phyloP scores from a whole-genome alignment of 2,113 vertebrate genomes.

The Anhinga rufa region DNA sequence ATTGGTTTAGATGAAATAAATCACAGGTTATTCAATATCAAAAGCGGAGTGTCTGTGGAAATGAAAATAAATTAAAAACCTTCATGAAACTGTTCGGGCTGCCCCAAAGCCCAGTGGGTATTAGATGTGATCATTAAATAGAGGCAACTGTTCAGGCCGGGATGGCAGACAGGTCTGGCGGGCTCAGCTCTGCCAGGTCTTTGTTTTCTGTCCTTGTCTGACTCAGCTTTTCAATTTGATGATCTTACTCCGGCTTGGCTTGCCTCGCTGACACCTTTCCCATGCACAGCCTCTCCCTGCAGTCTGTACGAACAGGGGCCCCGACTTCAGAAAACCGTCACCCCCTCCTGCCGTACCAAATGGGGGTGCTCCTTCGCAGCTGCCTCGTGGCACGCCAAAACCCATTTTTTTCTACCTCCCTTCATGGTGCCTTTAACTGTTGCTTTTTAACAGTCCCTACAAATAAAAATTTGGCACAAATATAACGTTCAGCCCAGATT shows the following conservation, averaged over 20 bases:
- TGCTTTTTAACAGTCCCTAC: not conserved
- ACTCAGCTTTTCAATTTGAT: conserved; percentile 25
- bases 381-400: not conserved
- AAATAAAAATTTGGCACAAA: not conserved
- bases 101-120: not conserved
- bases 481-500: not conserved
- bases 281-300: not conserved
- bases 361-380: not conserved
- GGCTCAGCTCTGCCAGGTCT: conserved; percentile 16
- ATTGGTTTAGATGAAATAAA: not conserved
- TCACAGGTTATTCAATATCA: conserved; percentile 1
- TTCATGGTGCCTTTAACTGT: not conserved
- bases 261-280: not conserved
- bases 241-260: not conserved
- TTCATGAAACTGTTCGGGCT: not conserved
- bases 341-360: not conserved
- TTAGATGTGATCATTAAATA: conserved; percentile 13
- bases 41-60: not conserved
- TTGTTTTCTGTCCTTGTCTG: conserved; percentile 8
- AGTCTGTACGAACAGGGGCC: not conserved
- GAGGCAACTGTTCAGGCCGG: not conserved
- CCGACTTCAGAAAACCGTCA: not conserved
- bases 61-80: conserved; percentile 4
- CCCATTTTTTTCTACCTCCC: not conserved
- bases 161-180: not conserved